These are phyloP conservation scores for Crotophaga sulcirostris DNA, from an alignment of 2,113 vertebrate genomes.

Conservation along the genomic window DNA sequence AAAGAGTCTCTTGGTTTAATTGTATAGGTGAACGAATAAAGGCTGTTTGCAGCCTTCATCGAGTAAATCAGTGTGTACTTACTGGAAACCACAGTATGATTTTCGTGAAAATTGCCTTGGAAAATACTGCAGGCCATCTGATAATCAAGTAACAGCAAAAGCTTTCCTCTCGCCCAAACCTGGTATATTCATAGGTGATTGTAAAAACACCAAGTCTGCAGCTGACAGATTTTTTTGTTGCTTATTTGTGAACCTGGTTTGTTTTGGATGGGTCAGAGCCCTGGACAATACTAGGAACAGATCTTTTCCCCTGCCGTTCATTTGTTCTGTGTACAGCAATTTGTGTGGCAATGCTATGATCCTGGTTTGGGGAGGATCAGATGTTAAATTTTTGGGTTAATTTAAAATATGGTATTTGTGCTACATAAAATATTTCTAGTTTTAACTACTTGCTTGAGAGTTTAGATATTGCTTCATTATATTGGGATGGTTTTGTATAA, in stretches of 20 bases:
- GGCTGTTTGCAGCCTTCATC: background rate
- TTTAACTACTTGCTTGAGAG: background rate
- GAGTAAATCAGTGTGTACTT: background rate
- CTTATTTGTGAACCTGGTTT: background rate
- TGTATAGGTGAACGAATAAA: background rate
- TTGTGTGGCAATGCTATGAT: background rate
- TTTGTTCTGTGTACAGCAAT: background rate
- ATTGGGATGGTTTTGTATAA: background rate
- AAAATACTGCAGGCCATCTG: background rate
- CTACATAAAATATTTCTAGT: background rate
- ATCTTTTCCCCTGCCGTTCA: rapidly evolving
- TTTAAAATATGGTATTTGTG: background rate
- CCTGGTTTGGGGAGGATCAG: background rate
- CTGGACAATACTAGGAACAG: background rate
- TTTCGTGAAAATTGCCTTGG: background rate
- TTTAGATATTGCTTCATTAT: background rate
- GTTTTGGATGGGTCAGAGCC: background rate
- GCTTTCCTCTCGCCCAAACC: background rate
- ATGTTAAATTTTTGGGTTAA: background rate
- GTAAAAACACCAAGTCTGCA: background rate
- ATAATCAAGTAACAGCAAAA: background rate
- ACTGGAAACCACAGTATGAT: background rate
- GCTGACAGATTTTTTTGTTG: background rate
- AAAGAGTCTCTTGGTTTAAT: background rate
- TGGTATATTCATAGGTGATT: background rate